A percentile compares a stretch with the other conserved stretches of the same genome.
These are phyloP conservation scores for Tinamus guttatus DNA, from an alignment of 2,113 vertebrate species.

Conservation along the genomic window DNA sequence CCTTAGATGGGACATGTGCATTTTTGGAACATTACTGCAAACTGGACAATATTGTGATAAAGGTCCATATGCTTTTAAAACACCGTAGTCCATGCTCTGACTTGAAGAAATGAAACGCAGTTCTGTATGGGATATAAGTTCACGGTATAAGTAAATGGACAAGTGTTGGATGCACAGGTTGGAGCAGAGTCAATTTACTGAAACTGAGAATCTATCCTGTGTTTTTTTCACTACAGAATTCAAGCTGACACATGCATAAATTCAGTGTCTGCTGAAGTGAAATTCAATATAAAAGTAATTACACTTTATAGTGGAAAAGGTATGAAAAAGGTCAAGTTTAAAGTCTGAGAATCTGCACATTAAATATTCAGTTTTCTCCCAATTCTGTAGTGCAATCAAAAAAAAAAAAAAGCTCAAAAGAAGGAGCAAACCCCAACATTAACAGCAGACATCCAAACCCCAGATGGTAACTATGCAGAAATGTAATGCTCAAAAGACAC, in stretches of 20 bases:
- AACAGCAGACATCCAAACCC: neutral
- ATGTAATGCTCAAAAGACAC: neutral
- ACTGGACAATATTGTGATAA: neutral
- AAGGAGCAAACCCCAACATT: neutral
- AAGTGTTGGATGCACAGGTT: neutral
- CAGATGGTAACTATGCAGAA: neutral
- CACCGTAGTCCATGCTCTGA: neutral
- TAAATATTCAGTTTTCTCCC: neutral
- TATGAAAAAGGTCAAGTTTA: neutral
- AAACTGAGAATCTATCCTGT: neutral
- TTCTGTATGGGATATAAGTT: neutral
- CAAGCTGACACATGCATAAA: neutral
- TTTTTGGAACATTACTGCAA: neutral
- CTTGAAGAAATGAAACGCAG: neutral
- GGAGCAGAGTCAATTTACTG: neutral
- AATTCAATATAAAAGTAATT: neutral
- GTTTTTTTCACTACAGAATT: neutral
- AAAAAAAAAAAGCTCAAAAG: neutral
- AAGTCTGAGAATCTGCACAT: neutral
- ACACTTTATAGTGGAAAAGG: neutral
- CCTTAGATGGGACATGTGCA: neutral
- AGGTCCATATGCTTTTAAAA: neutral
- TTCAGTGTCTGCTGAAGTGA: neutral
- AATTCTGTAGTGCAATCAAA: neutral
- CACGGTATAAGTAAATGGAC: neutral